Base-by-base conservation (phyloP, 2,888 invertebrate species). In the Bellardia pandia region DNA sequence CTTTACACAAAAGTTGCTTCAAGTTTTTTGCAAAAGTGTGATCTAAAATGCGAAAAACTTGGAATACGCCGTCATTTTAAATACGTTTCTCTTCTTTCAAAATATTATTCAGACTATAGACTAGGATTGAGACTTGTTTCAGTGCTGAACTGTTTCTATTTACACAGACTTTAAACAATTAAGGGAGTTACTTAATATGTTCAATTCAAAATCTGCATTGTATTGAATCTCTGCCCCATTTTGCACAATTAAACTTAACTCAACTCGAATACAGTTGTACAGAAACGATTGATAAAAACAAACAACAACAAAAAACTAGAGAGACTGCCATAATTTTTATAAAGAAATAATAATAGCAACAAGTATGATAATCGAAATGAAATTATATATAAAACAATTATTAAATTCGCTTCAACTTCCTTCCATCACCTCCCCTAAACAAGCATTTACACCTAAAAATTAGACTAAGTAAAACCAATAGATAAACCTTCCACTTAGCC, bases 321-420 rank as follows among this genome's bases (percentile, higher is more conserved):
- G 78, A 87, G 87, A 87, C 87, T 87, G 87, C 82, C 85, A 82
- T 75, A 64, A 74, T 69, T 84, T 74, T 69, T 74, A 48, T 74
- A 42, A 23, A 82, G 48, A 16, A 16, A 56, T 6, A 58, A n/a
- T 14, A 76, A 60, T 56, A 79, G 45, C 45, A 68, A 71, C 14
- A 58, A 77, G 40, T 48, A 40, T 23, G 33, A 37, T 56, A 45
- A 77, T n/a, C n/a, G 51, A 51, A 51, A 62, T 23, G 2, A 72
- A 48, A 75, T 48, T 75, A 75, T 37, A n/a, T 64, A 11, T 13
- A 33, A 40, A 74, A 64, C 23, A 30, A 42, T 48, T 77, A 56
- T 78, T 42, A 66, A 51, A 68, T 23, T 33, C 58, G 30, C 76
- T 66, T 66, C 53, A 13, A 42, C 56, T 53, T 51, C 14, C 64